Evolutionary conservation across 2,797 vertebrate species (phyloP), one percentile per base, ranked within the genome.

Genomic region (Hirundo rustica): DNA sequence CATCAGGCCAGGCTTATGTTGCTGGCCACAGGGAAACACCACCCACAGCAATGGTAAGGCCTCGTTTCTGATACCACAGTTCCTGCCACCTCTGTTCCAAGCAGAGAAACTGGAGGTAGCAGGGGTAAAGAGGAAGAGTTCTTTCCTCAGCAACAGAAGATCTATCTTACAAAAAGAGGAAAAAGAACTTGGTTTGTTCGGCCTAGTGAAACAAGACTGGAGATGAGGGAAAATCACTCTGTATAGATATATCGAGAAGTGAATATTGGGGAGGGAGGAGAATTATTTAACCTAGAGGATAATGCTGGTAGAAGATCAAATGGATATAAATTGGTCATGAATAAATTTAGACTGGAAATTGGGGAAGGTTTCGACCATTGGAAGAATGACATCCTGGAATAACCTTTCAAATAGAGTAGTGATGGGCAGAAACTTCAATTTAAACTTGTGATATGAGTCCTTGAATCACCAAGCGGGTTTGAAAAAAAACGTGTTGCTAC

Each of bases 271-370:
- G 34, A 83, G 30, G 25, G 20, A 92, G 36, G 53, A 85, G 44
- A 71, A 83, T 80, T 83, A 64, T 78, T 91, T 94, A 96, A 92
- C 61, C 47, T 58, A 54, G 88, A 91, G 47, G 29, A 92, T 80
- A 93, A 92, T 58, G 72, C 65, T 94, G 73, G 55, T 95, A 88
- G 66, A 94, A 78, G 54, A 96, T 81, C 68, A 89, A 91, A 88
- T 88, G 34, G 85, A 68, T 89, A 92, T 74, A 77, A 91, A 92
- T 68, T 92, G 68, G 73, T 58, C 66, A 88, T 89, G 93, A 96
- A 95, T 95, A 95, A 95, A 96, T 95, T 92, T 91, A 61, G 54
- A 83, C 68, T 91, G 68, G 66, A 93, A 91, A 91, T 0, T 78
- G 54, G 34, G n/a, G 44, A 95, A 77, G 48, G 42, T 85, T 93